Conservation (phyloP, 2,113 vertebrate genomes). For the Tiliqua scincoides region DNA sequence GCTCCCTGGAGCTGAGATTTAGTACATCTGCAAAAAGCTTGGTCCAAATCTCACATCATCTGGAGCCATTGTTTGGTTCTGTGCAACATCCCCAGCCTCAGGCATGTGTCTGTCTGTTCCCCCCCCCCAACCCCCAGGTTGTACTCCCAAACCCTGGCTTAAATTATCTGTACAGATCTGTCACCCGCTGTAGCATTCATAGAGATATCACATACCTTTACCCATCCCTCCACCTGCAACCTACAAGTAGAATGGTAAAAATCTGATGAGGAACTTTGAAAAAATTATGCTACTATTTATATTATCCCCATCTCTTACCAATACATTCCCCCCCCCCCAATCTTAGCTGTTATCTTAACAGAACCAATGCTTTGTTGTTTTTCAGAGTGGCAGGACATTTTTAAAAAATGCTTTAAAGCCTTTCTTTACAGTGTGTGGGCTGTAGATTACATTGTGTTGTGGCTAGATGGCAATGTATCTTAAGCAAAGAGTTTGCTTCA, state of each 20-base stretch:
- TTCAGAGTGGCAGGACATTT: conserved; percentile 18
- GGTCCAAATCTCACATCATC: no score
- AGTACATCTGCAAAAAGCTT: no score
- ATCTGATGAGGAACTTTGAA: background rate
- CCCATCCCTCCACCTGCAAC: background rate
- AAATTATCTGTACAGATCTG: no score
- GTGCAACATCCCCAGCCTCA: no score
- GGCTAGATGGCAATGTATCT: conserved; percentile 64
- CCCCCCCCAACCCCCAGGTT: no score
- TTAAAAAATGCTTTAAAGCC: conserved; percentile 30
- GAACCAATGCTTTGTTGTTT: background rate
- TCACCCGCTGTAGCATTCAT: no score
- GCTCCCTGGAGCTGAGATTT: background rate
- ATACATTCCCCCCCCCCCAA: background rate
- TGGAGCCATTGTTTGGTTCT: no score
- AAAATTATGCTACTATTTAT: background rate
- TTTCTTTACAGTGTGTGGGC: conserved; percentile 23
- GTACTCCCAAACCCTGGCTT: no score
- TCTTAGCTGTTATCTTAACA: background rate
- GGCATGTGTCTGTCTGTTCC: no score
- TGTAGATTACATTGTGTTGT: conserved; percentile 41
- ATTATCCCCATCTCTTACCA: background rate
- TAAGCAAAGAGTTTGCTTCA: conserved; percentile 33
- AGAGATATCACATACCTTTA: no score
- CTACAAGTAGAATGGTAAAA: background rate